These are phyloP conservation scores for Lamellibrachia columna DNA, from an alignment of 2,888 invertebrate genomes.

Conservation along the genomic window DNA sequence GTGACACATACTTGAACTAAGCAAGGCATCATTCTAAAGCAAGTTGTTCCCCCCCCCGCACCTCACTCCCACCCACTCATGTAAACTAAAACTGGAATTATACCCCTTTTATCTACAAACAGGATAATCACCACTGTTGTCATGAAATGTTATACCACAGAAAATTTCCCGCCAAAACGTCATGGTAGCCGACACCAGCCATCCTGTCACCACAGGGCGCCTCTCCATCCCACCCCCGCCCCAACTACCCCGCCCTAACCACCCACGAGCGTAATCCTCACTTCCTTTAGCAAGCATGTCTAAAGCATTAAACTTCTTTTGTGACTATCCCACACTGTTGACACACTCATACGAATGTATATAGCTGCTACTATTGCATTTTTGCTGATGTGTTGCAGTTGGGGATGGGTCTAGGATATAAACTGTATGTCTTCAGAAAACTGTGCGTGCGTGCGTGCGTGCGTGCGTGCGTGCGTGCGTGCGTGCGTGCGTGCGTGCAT, in stretches of 20 bases:
- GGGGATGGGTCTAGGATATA: no score
- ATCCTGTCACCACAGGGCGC: neutral
- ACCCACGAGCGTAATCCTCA: neutral
- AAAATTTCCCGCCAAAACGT: neutral
- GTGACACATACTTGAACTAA: neutral
- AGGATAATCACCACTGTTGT: conserved; percentile 7
- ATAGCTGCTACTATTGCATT: no score
- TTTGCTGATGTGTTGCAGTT: no score
- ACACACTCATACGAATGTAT: no score
- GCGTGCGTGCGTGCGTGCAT: neutral
- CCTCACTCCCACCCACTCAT: neutral
- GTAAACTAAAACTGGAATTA: conserved; percentile 16
- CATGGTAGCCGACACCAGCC: neutral
- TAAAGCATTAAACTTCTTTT: neutral
- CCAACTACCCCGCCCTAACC: neutral
- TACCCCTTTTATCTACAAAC: conserved; percentile 3
- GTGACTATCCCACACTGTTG: no score
- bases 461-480: neutral
- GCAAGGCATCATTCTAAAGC: neutral
- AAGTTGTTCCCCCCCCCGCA: no score
- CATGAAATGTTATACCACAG: conserved; percentile 5
- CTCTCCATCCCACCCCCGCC: neutral
- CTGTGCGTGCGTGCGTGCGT: neutral
- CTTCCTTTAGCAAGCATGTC: neutral
- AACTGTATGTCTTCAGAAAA: neutral